phyloP scores from a whole-genome alignment of 2,113 vertebrate species.

The Australoheros scitulus region DNA sequence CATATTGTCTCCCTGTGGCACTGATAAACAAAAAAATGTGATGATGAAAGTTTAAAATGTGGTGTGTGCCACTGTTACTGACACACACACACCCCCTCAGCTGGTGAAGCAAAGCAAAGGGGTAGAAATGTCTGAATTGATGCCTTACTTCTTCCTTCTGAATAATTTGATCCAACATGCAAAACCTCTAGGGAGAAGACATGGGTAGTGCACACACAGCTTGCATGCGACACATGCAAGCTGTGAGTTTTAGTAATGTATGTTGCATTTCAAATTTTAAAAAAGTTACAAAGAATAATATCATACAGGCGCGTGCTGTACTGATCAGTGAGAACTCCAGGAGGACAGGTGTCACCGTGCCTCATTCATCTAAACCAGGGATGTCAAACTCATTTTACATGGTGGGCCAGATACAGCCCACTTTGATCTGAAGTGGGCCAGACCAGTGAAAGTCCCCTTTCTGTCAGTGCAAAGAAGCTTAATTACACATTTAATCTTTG shows the following conservation, averaged over 20 bases:
- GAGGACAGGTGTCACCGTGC: not conserved
- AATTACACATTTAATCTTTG: not conserved
- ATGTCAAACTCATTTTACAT: not conserved
- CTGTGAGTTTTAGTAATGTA: not conserved
- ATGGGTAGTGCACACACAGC: not conserved
- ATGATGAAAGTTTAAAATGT: conserved; percentile 58
- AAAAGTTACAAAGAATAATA: not conserved
- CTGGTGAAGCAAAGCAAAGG: not conserved
- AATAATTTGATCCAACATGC: conserved; percentile 31
- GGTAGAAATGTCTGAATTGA: conserved; percentile 9
- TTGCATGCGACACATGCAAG: not conserved
- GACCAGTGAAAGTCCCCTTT: not conserved
- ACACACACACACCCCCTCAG: not conserved
- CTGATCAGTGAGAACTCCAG: not conserved
- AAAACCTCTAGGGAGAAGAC: conserved; percentile 25
- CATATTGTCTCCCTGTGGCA: conserved; percentile 42
- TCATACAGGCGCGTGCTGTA: not conserved
- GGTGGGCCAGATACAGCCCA: not conserved
- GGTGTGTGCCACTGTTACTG: conserved; percentile 16
- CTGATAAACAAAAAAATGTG: conserved; percentile 23
- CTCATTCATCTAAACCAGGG: not conserved
- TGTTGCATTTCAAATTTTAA: not conserved
- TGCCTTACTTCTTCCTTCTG: conserved; percentile 8
- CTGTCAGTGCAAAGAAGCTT: not conserved
- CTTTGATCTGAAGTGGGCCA: not conserved